Base-by-base conservation (phyloP, 2,888 invertebrate species). In the Euplexia lucipara region DNA sequence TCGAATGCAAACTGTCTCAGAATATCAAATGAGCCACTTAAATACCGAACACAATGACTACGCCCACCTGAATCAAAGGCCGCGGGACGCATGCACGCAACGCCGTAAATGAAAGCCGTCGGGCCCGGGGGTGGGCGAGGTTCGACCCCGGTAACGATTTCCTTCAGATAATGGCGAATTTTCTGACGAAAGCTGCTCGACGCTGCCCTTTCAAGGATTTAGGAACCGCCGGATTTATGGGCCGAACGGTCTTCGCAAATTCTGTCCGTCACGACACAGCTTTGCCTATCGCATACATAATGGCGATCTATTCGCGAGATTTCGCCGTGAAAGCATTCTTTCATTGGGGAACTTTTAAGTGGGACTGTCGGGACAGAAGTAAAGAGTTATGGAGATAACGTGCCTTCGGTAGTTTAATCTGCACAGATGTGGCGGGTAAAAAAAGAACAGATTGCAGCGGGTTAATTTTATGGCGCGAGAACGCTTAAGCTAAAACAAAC, bases 21-120 rank as follows among this genome's bases (percentile, higher is more conserved):
- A 95, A 95, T 95, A 93, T 95, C 92, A 93, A 95, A 95, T 94
- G 92, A 95, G 92, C 94, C 91, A 94, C 94, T 95, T 95, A 95
- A 94, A 95, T 93, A 93, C 91, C 87, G 91, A 92, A 90, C 87
- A 94, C 92, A 94, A 94, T 92, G 92, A 90, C 89, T 91, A 91
- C 92, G 91, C 93, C 92, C 92, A 94, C 95, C 94, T 95, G 93
- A 91, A 92, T 92, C 90, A 89, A 91, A 92, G 91, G 92, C 92
- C 89, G 89, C 87, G 87, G 87, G 89, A 93, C 93, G 93, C 93
- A 91, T 94, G 91, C 94, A 94, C 94, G 94, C 94, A 93, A 93
- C 91, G 86, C 88, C 90, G 92, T 94, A 94, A 94, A 93, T 91
- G 94, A 93, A 93, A 92, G 90, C 88, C 86, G 87, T 79, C 84